phyloP scores from a whole-genome alignment of 2,113 vertebrate species.

The Gorilla gorilla region DNA sequence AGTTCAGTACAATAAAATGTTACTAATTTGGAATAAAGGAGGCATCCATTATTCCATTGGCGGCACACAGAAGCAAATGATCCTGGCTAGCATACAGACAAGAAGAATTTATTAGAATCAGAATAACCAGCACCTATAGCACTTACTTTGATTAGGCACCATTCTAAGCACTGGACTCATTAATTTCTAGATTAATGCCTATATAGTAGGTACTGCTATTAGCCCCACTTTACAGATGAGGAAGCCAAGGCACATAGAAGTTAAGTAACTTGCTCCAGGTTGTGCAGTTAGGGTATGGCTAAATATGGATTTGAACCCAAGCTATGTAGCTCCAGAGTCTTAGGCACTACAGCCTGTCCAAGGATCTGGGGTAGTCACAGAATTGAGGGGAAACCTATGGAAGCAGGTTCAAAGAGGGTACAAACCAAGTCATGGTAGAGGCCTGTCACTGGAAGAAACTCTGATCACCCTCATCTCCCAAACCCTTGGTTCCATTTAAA shows the following conservation, averaged over 20 bases:
- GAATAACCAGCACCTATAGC: neutral
- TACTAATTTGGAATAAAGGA: constrained; percentile 10
- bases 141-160: neutral
- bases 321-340: neutral
- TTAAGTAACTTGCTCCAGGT: neutral
- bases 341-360: neutral
- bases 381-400: neutral
- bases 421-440: neutral
- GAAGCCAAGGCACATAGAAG: neutral
- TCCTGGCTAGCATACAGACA: neutral
- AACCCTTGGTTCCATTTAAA: neutral
- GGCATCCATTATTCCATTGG: neutral
- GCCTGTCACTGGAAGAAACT: neutral
- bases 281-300: neutral
- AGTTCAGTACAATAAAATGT: neutral
- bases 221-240: neutral
- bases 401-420: neutral
- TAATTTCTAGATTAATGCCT: neutral
- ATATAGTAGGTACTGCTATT: neutral
- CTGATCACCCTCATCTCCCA: neutral
- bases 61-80: neutral
- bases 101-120: neutral
- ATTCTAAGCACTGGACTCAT: neutral
- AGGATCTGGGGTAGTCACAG: neutral
- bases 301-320: neutral